Base-by-base conservation (phyloP, 2,888 invertebrate genomes). In the Metalampra italica region DNA sequence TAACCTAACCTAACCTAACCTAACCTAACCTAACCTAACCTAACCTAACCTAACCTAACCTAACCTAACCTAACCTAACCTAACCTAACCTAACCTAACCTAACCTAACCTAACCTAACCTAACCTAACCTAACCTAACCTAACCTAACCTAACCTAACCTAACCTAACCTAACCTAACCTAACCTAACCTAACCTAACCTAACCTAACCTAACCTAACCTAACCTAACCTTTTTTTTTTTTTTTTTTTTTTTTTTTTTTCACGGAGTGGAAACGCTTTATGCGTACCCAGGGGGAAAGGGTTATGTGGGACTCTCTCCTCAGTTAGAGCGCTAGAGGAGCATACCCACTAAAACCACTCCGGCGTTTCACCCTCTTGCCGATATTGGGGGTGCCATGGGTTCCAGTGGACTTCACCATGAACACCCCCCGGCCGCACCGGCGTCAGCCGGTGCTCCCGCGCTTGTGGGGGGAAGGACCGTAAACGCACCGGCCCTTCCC, bases 191-290 rank as follows among this genome's bases (percentile, higher is more conserved):
- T 48, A 48, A 48, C 47, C 50, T 47, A 50, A 50, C 43, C 48
- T 48, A 48, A 48, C 48, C 48, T 48, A 48, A 48, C 48, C 48
- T 52, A 52, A 52, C 52, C 52, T 49, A 49, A 52, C 48, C 52
- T 52, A 52, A 52, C 52, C 52, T 52, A 52, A 52, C 52, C 52
- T 52, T 22, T 22, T 22, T 22, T 22, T 22, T 22, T 22, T 22
- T 22, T 22, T 22, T 22, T 22, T 22, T 22, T 22, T 22, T 22
- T 22, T 22, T 22, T 22, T 22, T 22, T 22, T 22, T 22, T 22
- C 2, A 3, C 22, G 22, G 22, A 22, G 22, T 22, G 22, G 5
- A 22, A 22, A 22, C 5, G 22, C 3, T 22, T 22, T 2, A 22
- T 5, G 2, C 22, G 5, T 22, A 2, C 22, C 22, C 22, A 22